Conservation (phyloP, 2,888 invertebrate genomes). For the Rutpela maculata region DNA sequence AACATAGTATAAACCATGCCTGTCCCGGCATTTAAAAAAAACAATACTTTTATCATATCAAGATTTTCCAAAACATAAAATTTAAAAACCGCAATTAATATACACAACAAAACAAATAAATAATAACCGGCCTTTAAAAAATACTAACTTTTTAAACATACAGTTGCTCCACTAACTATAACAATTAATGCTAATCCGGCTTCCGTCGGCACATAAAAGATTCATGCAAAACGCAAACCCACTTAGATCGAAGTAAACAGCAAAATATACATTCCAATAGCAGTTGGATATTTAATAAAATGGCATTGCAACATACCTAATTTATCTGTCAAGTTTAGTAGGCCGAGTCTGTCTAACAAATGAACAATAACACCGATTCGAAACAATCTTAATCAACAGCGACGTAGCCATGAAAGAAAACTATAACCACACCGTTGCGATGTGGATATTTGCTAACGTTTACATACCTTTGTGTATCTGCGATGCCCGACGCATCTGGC, state of each 20-base stretch:
- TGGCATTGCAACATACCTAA: constrained; percentile 41
- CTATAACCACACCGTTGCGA: constrained; percentile 36
- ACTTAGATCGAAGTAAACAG: constrained; percentile 26
- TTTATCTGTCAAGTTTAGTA: constrained; percentile 42
- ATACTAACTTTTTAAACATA: background rate
- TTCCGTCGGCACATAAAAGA: constrained; percentile 38
- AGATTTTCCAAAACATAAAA: background rate
- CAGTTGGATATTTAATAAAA: constrained; percentile 37
- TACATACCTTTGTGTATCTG: constrained; percentile 77
- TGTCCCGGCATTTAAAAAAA: no score
- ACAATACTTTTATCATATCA: no score
- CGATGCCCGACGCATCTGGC: constrained; percentile 78
- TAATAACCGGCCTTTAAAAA: constrained; percentile 7
- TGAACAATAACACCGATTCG: constrained; percentile 1
- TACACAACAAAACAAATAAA: background rate
- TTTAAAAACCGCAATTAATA: background rate
- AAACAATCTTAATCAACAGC: constrained; percentile 23
- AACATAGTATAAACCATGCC: background rate
- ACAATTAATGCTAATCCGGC: background rate
- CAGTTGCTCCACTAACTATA: background rate
- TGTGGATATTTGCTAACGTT: constrained; percentile 55
- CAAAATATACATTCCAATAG: constrained; percentile 36
- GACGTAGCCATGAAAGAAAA: constrained; percentile 38
- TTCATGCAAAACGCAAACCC: constrained; percentile 27
- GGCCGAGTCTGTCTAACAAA: constrained; percentile 14